These are phyloP conservation scores for Agrilus planipennis DNA, from an alignment of 1,140 invertebrate species.

Conservation along the genomic window DNA sequence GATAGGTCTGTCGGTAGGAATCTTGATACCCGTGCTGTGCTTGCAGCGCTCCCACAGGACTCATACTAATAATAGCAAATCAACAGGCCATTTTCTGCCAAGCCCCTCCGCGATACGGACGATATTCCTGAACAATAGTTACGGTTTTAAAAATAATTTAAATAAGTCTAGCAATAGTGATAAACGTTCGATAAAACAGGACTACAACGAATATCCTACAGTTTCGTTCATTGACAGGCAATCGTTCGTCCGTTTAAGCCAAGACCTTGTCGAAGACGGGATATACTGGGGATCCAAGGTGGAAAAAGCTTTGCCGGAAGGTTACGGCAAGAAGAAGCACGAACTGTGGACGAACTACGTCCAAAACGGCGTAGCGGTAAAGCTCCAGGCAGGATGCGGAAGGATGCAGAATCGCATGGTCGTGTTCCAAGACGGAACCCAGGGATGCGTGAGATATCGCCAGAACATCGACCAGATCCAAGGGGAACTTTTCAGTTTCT, in stretches of 20 bases:
- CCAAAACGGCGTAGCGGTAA: conserved; percentile 44
- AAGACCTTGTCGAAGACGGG: conserved; percentile 41
- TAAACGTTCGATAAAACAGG: too few relatives aligned
- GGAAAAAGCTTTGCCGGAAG: conserved; percentile 54
- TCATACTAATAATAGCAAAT: background rate
- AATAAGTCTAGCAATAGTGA: too few relatives aligned
- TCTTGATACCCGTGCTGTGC: too few relatives aligned
- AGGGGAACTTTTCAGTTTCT: conserved; percentile 79
- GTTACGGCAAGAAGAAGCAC: conserved; percentile 51
- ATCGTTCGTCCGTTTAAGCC: conserved; percentile 10
- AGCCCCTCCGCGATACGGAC: background rate
- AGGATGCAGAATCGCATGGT: conserved; percentile 76
- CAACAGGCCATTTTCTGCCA: too few relatives aligned
- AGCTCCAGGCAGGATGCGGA: conserved; percentile 68
- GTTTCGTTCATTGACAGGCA: conserved; percentile 30
- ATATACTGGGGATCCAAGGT: conserved; percentile 61
- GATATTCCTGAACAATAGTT: conserved; percentile 24
- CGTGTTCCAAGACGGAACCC: conserved; percentile 59
- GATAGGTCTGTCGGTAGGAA: too few relatives aligned
- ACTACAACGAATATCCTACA: conserved; percentile 12
- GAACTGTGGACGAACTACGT: conserved; percentile 56
- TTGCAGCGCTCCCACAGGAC: too few relatives aligned
- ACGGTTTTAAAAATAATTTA: conserved; percentile 13
- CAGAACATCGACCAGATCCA: conserved; percentile 85
- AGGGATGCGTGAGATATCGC: conserved; percentile 70